Conservation (phyloP, 2,797 vertebrate species). For the Agapornis canus region DNA sequence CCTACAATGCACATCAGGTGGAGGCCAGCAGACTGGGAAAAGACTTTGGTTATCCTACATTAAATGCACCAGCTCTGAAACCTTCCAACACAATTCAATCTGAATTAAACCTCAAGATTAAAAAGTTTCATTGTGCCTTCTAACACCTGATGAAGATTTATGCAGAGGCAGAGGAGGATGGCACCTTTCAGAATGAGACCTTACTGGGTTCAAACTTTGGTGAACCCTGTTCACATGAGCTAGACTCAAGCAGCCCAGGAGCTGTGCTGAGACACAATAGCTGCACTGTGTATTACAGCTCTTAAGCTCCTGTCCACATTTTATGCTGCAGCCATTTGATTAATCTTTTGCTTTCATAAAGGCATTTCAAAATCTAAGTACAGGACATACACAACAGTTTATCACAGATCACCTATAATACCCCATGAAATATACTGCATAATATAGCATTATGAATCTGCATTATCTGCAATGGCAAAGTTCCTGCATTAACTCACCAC, state of each 20-base stretch:
- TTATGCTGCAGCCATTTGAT: neutral
- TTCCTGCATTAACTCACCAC: neutral
- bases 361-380: neutral
- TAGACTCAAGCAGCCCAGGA: neutral
- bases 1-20: neutral
- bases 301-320: neutral
- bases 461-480: neutral
- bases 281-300: neutral
- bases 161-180: neutral
- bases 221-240: accelerated
- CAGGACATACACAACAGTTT: neutral
- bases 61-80: neutral
- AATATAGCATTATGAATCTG: neutral
- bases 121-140: neutral
- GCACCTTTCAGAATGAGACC: neutral
- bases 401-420: neutral
- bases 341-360: neutral
- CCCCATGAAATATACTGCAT: neutral
- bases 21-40: neutral
- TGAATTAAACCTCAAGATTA: neutral
- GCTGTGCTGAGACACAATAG: neutral
- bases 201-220: neutral
- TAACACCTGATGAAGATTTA: neutral
- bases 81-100: neutral
- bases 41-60: neutral